phyloP scores from a whole-genome alignment of 2,797 vertebrate species.

The Melanogrammus aeglefinus region DNA sequence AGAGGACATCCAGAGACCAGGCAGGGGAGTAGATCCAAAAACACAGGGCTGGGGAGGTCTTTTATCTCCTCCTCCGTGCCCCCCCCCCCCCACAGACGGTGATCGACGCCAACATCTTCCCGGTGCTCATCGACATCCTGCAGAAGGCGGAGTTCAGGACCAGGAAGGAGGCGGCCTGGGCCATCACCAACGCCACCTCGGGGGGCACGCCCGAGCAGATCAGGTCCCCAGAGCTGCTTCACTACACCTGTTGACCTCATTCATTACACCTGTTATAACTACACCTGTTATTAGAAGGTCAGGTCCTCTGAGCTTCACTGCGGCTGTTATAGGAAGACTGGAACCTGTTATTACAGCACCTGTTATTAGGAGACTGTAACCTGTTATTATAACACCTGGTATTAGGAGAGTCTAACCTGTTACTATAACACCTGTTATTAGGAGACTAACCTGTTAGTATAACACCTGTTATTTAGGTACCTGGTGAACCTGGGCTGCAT shows the following conservation, averaged over 20 bases:
- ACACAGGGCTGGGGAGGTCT: neutral
- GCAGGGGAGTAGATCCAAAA: neutral
- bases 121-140: conserved; percentile 95
- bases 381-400: too few species aligned
- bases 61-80: neutral
- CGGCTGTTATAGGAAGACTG: too few species aligned
- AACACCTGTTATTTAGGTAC: conserved; percentile 72
- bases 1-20: neutral
- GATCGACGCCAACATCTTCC: conserved; percentile 97
- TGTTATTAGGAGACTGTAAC: too few species aligned
- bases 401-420: too few species aligned
- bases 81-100: conserved; percentile 84
- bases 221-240: conserved; percentile 64
- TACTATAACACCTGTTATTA: too few species aligned
- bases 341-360: too few species aligned
- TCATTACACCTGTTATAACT: too few species aligned
- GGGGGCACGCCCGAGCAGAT: conserved; percentile 96
- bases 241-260: too few species aligned
- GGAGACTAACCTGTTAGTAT: neutral
- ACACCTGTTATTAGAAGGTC: too few species aligned
- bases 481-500: conserved; percentile 95
- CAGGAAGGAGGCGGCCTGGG: conserved; percentile 97
- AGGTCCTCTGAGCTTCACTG: too few species aligned
- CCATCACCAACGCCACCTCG: conserved; percentile 97
- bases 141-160: conserved; percentile 98